Base-by-base conservation (phyloP, 2,113 vertebrate species). In the Megaleporinus macrocephalus region DNA sequence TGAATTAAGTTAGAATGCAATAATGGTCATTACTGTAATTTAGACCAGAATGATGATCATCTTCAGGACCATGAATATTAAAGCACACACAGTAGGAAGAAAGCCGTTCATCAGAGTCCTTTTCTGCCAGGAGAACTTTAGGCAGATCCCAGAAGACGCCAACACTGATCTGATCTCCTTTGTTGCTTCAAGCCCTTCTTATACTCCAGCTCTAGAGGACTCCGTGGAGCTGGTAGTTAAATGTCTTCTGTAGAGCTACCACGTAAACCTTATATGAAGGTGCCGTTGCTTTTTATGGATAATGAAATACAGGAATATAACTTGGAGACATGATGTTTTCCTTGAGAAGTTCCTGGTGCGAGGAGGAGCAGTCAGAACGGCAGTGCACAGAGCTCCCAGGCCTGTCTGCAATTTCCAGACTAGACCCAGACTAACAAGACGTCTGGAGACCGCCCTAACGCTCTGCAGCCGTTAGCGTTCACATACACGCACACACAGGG, bases 401-500 rank as follows among this genome's bases (percentile, higher is more conserved):
- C 59, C n/a, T 59, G 22, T 76, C 81, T 76, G 55, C 65, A 24
- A 80, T 51, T 81, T 86, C 33, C 75, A 83, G 79, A 66, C 68
- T 13, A 5, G 55, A 81, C 61, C 57, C 70, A 57, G 80, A 73
- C 73, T 87, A 87, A 87, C 59, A 30, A 84, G 86, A 77, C 0
- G 76, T 73, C 83, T 76, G 33, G 83, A 87, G 86, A 84, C 79
- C 57, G 26, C 41, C 66, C 11, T 79, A 33, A 20, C 53, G 16
- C n/a, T 79, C 44, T 81, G 20, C 20, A 66, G 41, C 20, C 26
- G 3, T 14, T 51, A 53, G 26, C 29, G 22, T 29, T 59, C 62
- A 41, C 59, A 71, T 65, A 71, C 57, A 72, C 49, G 69, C 36
- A 69, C 65, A 79, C 59, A 65, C 57, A 82, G 22, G 74, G 51